A percentile compares a stretch with the other conserved stretches of the same genome.
phyloP scores from a whole-genome alignment of 2,113 vertebrate species.

The Gymnocephalus cernua region DNA sequence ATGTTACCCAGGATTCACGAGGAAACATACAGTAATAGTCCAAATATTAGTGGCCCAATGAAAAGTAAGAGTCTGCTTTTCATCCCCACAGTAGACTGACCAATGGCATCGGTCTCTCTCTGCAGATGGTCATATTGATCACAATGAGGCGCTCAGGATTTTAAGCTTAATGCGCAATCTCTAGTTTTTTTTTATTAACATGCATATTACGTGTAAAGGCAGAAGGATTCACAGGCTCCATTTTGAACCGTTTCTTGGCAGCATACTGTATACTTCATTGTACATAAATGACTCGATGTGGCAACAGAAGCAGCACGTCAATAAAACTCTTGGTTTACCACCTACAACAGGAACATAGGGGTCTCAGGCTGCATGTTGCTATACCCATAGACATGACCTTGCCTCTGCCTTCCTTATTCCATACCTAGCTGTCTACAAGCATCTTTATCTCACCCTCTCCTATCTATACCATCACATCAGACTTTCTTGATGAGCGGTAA shows the following conservation, averaged over 20 bases:
- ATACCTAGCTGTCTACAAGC: no score
- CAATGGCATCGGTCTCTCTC: slow-evolving; percentile 1
- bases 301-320: not conserved
- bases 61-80: not conserved
- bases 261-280: not conserved
- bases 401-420: accelerated
- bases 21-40: slow-evolving; percentile 7
- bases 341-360: not conserved
- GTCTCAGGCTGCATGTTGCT: not conserved
- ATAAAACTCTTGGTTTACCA: not conserved
- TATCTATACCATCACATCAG: not conserved
- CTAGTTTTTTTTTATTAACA: not conserved
- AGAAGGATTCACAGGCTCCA: not conserved
- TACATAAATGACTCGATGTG: not conserved
- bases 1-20: slow-evolving; percentile 25
- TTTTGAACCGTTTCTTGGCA: not conserved
- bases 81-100: not conserved
- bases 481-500: not conserved
- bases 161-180: not conserved
- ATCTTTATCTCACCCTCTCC: not conserved
- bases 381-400: not conserved
- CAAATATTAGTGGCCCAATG: not conserved
- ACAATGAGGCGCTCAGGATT: not conserved
- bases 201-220: not conserved
- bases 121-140: slow-evolving; percentile 16